Evolutionary conservation across 2,113 vertebrate species (phyloP).

Genomic region (Paralichthys olivaceus): DNA sequence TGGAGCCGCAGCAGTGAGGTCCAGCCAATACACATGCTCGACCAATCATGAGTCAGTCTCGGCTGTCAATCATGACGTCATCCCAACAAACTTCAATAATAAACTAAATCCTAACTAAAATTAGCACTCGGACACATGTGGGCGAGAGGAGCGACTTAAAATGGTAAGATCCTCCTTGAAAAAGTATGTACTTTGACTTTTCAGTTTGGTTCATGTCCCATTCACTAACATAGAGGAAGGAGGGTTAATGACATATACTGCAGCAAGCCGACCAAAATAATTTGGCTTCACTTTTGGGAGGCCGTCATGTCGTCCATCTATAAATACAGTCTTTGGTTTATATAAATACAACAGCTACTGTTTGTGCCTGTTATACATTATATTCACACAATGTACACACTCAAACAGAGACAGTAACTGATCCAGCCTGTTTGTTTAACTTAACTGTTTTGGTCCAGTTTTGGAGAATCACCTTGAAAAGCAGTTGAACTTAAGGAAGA

Average conservation of each 20-base stretch:
- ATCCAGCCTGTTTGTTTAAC: background rate
- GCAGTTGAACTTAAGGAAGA: background rate
- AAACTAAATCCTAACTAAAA: too few relatives aligned
- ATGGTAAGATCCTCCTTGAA: too few relatives aligned
- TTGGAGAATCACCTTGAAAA: slow-evolving; percentile 4
- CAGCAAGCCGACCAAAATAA: too few relatives aligned
- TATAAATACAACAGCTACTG: background rate
- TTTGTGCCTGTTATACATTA: background rate
- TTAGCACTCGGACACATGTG: too few relatives aligned
- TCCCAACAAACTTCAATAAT: too few relatives aligned
- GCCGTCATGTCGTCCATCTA: background rate
- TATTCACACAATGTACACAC: background rate
- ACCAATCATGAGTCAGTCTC: background rate
- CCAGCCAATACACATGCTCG: background rate
- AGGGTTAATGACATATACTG: too few relatives aligned
- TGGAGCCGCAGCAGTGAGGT: background rate
- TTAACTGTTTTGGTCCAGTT: background rate
- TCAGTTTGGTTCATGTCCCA: background rate
- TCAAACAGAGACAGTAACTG: background rate
- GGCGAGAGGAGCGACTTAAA: too few relatives aligned
- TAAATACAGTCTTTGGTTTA: background rate
- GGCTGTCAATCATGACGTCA: background rate
- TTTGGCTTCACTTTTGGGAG: background rate
- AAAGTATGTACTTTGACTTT: too few relatives aligned
- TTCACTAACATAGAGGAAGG: background rate